phyloP scores from a whole-genome alignment of 2,113 vertebrate species.

The Pangasianodon gigas region DNA sequence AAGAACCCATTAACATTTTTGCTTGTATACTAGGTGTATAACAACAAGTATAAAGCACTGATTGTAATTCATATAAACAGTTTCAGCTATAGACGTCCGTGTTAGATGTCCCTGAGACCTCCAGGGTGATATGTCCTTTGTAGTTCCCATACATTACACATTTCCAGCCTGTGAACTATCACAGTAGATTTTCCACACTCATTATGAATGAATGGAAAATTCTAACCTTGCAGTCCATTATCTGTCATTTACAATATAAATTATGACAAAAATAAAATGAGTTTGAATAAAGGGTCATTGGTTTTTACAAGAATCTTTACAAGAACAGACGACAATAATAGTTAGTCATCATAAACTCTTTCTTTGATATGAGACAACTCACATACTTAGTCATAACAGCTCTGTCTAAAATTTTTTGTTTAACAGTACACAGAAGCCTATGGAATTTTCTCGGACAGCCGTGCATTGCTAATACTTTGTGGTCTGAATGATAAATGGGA shows the following conservation, averaged over 20 bases:
- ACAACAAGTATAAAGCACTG: neutral
- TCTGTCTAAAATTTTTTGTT: slow-evolving; percentile 5
- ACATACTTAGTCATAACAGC: neutral
- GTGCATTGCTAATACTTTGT: slow-evolving; percentile 7
- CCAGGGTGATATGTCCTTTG: neutral
- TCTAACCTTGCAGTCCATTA: neutral
- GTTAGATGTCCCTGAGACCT: neutral
- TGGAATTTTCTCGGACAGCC: slow-evolving; percentile 8
- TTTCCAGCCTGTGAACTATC: slow-evolving; percentile 4
- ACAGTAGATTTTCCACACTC: neutral
- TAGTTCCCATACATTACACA: neutral
- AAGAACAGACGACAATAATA: neutral
- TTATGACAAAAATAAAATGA: neutral
- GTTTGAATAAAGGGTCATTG: neutral
- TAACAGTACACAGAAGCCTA: slow-evolving; percentile 12
- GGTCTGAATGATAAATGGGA: slow-evolving; percentile 36
- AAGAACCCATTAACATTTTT: neutral
- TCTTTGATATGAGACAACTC: slow-evolving; percentile 6
- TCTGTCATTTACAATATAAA: neutral
- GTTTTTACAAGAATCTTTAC: neutral
- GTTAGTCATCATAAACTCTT: neutral
- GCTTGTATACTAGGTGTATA: neutral
- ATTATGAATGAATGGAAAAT: slow-evolving; percentile 4
- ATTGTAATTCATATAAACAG: neutral
- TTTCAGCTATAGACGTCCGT: neutral